Base-by-base conservation (phyloP, 2,797 vertebrate genomes). In the Eleutherodactylus coqui region DNA sequence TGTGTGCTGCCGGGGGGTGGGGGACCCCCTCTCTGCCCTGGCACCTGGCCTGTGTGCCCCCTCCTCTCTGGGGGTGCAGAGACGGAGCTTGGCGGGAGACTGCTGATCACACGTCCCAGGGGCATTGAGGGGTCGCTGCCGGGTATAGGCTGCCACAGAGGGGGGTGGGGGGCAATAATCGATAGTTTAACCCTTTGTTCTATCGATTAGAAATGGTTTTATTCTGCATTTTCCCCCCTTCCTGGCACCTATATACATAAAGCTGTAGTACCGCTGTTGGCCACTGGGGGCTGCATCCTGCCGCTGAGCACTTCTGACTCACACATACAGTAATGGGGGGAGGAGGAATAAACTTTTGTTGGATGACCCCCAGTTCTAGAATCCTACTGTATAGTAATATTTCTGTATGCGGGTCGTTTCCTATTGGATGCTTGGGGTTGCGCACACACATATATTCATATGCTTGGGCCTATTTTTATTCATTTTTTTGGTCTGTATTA, bases 1-100 rank as follows among this genome's bases (percentile, higher is more conserved):
- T 75, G 14, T 84, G 2, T 17, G 17, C 41, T 2, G 53, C 14
- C 55, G 3, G 67, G 64, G 38, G n/a, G 55, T 36, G 29, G 4
- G 24, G 43, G 73, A 1, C 1, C 24, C 62, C 75, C 45, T 41
- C 36, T 19, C 3, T 32, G 51, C 36, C 82, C 75, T 47, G 47
- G 84, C 64, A 70, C 80, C 60, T 4, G 73, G 53, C 21, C 77
- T 19, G 58, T 51, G 36, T 0, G 8, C 75, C 36, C 62, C 64
- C 78, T 45, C 64, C 64, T 73, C 5, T n/a, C 41, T 49, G 24
- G 47, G 19, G 32, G 29, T n/a, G 27, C 19, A 34, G 16, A 17
- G 60, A 38, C 24, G 21, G 19, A 16, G 60, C 45, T n/a, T 79
- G 86, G 79, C 4, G 83, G 21, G 72, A 69, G 41, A 60, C 55